Evolutionary conservation across 2,888 invertebrate species (phyloP), one percentile per base, ranked within the genome.

Genomic region (Cryptus viduatorius): DNA sequence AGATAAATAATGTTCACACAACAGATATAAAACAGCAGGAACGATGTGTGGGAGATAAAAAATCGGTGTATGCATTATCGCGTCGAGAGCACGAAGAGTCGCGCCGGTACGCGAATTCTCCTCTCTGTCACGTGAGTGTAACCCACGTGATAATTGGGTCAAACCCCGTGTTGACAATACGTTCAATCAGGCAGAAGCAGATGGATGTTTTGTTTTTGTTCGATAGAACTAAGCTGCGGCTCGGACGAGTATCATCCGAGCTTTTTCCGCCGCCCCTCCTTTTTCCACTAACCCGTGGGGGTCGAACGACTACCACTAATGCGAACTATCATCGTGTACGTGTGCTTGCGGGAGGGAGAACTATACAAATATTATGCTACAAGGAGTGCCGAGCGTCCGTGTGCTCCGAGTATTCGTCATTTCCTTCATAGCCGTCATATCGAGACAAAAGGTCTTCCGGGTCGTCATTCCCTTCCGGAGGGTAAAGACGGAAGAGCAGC

Each of bases 151-250:
- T 76, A 76, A 82, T 82, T 82, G 76, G 76, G 69, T 64, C 81
- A 76, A 76, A 29, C 64, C 24, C 61, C 59, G 61, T 75, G 75
- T 64, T 76, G 69, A 69, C 75, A 71, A 81, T 76, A 76, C 69
- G 56, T 76, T 82, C 76, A 53, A 82, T 82, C 81, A 37, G 64
- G 48, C 37, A 42, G 42, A 59, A 80, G 56, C 75, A 80, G 81
- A 69, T 50, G 44, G 44, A 76, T 82, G 69, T 76, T 82, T 76
- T 82, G 69, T 82, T 76, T 82, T 46, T 48, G 50, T 82, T 82
- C 53, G 50, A 64, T 82, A 53, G 50, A 31, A 59, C 31, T 48
- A n/a, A 19, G 68, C 46, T 29, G 68, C 68, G 19, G 7, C 46
- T 16, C 12, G n/a, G 29, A 68, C 46, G 48, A 68, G 48, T 8